Evolutionary conservation across 2,113 vertebrate species (phyloP), one percentile per base, ranked within the genome.

Genomic region (Polypterus bichir): DNA sequence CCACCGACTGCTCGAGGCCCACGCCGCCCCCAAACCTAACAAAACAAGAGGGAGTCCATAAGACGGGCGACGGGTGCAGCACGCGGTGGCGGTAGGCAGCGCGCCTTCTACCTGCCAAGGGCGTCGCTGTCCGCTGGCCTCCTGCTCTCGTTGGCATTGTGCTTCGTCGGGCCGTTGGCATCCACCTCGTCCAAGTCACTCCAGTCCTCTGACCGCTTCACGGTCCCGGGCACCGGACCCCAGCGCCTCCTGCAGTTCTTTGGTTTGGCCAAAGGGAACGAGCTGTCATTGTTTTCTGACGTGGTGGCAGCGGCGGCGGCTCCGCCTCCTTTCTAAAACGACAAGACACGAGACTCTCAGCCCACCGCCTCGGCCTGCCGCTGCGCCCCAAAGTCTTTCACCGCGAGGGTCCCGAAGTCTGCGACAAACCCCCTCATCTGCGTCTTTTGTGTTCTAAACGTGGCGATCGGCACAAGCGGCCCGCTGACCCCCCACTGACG

Each of bases 11-110:
- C 77, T 91, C 92, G 74, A 91, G 86, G 74, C 97, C 90, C 81
- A 93, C 71, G 77, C 87, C 77, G 11, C 87, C 89, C 76, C 90
- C 91, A 74, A 89, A 89, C 71, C 93, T 98, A 64, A 44, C 74
- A 69, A 0, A 4, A 60, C 60, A 66, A 27, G 27, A 27, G 27
- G 1, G 27, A 27, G 27, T 27, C 27, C 27, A 27, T 27, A 1
- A 27, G 27, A 27, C 27, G 27, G 27, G 27, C 27, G 27, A 27
- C 27, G 27, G 27, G 27, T 2, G 2, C 27, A 27, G 27, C 27
- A 27, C 27, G 27, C 27, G 27, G 27, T 27, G 27, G 27, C 27
- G 27, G 27, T 27, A 2, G 27, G 27, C 27, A 27, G 5, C 44
- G 8, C 6, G 60, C 46, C 62, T 55, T 46, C 66, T 77, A 86